phyloP scores from a whole-genome alignment of 2,797 vertebrate genomes.

The Gephyroberyx darwinii region DNA sequence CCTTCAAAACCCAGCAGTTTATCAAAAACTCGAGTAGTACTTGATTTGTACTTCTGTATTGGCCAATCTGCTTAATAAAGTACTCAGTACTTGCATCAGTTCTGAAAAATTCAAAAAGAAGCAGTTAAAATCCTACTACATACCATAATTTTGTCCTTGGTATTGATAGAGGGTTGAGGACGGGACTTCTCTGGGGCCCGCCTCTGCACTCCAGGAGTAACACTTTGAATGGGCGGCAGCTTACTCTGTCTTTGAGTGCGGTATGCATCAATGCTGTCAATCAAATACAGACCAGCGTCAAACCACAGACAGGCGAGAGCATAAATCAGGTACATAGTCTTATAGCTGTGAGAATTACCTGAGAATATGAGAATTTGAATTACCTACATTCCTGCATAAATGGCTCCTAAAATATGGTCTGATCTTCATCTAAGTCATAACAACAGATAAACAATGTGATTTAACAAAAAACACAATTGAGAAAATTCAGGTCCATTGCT shows the following conservation, averaged over 20 bases:
- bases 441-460: no score
- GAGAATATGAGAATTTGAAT: no score
- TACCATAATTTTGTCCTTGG: slow-evolving; percentile 79
- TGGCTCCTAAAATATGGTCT: no score
- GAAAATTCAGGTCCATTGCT: no score
- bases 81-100: no score
- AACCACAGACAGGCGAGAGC: neutral
- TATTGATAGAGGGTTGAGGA: slow-evolving; percentile 58
- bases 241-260: slow-evolving; percentile 77
- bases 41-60: no score
- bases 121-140: slow-evolving; percentile 4
- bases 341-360: no score
- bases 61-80: neutral
- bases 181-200: slow-evolving; percentile 46
- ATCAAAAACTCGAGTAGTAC: no score
- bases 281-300: slow-evolving; percentile 8
- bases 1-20: no score
- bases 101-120: neutral
- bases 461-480: no score
- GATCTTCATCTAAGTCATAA: no score
- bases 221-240: slow-evolving; percentile 54
- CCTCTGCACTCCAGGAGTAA: slow-evolving; percentile 65
- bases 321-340: neutral
- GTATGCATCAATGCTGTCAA: slow-evolving; percentile 80
- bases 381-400: no score